Conservation (phyloP, 2,113 vertebrate species). For the Isurus oxyrinchus region DNA sequence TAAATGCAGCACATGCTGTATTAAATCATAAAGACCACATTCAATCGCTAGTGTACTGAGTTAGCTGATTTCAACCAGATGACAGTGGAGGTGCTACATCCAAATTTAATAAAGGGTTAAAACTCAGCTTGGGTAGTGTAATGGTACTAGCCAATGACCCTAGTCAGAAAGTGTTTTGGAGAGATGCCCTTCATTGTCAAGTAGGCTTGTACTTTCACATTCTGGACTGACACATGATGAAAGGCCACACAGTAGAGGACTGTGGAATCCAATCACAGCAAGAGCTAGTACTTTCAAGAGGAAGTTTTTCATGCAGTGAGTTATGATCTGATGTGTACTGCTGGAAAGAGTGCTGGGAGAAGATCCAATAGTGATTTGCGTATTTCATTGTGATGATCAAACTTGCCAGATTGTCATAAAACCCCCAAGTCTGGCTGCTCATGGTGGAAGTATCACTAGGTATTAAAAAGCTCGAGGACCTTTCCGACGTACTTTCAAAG, state of each 20-base stretch:
- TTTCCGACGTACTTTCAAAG: background rate
- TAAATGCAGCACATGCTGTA: background rate
- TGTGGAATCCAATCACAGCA: background rate
- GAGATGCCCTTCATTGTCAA: background rate
- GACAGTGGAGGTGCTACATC: background rate
- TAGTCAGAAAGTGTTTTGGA: background rate
- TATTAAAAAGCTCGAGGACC: background rate
- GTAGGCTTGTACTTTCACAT: background rate
- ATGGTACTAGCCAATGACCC: background rate
- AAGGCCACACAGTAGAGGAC: background rate
- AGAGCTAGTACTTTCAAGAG: background rate
- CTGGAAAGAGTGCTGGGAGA: background rate
- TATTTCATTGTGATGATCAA: background rate
- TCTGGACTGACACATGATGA: background rate
- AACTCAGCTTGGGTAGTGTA: background rate
- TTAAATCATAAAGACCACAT: background rate
- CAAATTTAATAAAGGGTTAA: background rate
- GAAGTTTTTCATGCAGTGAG: background rate
- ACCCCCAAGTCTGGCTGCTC: background rate
- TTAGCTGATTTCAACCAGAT: background rate
- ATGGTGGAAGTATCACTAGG: background rate
- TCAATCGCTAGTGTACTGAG: background rate
- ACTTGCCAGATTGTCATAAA: background rate
- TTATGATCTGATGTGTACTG: background rate
- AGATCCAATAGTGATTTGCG: background rate